These are phyloP conservation scores for Whitmania pigra DNA, from an alignment of 1,140 invertebrate species.

Conservation along the genomic window DNA sequence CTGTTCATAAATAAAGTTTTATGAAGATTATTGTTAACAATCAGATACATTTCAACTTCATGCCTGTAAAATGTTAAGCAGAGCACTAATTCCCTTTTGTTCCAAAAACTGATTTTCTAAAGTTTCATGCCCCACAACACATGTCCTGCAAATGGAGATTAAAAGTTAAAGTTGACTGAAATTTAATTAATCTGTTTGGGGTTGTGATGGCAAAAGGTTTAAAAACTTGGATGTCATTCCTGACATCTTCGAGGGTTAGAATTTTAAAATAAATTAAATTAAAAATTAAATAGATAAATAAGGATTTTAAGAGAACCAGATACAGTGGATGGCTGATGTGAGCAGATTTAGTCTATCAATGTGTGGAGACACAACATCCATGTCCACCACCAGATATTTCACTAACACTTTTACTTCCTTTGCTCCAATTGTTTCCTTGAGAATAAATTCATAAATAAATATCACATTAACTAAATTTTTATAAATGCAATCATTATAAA, in stretches of 20 bases:
- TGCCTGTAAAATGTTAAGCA: constrained; percentile 42
- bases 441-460: background rate
- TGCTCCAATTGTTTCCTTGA: constrained; percentile 39
- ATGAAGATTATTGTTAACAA: background rate
- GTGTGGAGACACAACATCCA: constrained; percentile 36
- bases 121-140: constrained; percentile 37
- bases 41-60: background rate
- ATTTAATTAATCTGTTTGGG: too few species aligned
- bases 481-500: background rate
- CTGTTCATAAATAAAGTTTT: background rate
- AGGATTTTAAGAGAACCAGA: constrained; percentile 33
- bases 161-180: background rate
- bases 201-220: too few species aligned
- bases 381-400: constrained; percentile 36
- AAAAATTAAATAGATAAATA: too few species aligned
- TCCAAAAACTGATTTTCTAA: constrained; percentile 43
- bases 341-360: constrained; percentile 41
- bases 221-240: background rate
- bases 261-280: too few species aligned
- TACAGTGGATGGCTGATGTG: constrained; percentile 37
- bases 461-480: background rate
- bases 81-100: constrained; percentile 39
- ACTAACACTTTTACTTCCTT: constrained; percentile 38
- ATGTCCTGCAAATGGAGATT: constrained; percentile 32
- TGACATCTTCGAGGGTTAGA: background rate